Base-by-base conservation (phyloP, 2,797 vertebrate species). In the Lepilemur ruficaudatus region DNA sequence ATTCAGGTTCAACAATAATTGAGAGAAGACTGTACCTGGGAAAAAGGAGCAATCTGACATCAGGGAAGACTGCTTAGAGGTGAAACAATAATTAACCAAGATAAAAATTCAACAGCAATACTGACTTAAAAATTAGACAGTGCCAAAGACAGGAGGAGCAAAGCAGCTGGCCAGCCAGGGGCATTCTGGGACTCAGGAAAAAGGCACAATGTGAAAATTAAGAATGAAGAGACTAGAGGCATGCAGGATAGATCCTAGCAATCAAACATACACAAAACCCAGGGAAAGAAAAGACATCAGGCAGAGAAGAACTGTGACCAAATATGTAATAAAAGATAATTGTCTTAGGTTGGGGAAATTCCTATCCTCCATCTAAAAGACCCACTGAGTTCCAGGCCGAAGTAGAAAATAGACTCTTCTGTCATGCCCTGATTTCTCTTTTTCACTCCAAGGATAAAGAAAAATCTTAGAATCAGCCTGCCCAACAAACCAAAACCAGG, bases 371-470 rank as follows among this genome's bases (percentile, higher is more conserved):
- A 7, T 52, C 59, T 23, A 25, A 84, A 76, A 35, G n/a, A 55
- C 17, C 12, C 67, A 61, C 20, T n/a, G 11, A 15, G 82, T 7
- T 3, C 59, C 30, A 48, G 22, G 65, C 41, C 79, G 61, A 41
- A 82, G 20, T 35, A 23, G 46, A 35, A 61, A 67, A 48, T 15
- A 41, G 23, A 41, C 57, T 81, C 28, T 67, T 8, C 28, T 38
- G 28, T 43, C 48, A 6, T 25, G 15, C 48, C 55, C 80, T 38
- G 13, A 32, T 57, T 93, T 57, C 70, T 28, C 52, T 59, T 89
- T n/a, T 48, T 75, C 59, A 59, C 80, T 70, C 55, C 28, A 67
- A 91, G 73, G 46, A 50, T 41, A 73, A 89, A 72, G 20, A 86
- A 41, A 86, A 67, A 82, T 35, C 23, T 94, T 87, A 4, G 3